Evolutionary conservation across 2,797 vertebrate species (phyloP).

Genomic region (Sparus aurata): DNA sequence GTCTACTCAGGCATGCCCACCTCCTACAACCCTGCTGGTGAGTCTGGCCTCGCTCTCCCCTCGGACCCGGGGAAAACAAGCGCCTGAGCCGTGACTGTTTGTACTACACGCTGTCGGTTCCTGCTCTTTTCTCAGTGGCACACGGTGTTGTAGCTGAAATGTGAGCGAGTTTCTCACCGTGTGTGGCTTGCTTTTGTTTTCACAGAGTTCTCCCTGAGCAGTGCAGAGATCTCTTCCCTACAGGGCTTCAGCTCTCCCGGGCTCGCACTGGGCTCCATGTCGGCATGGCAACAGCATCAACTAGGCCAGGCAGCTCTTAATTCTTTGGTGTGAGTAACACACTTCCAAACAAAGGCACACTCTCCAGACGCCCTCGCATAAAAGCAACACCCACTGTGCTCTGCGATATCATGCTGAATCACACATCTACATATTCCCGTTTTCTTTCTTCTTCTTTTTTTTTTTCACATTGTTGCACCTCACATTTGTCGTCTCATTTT

Average conservation of each 20-base stretch:
- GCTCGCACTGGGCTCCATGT: slow-evolving; percentile 96
- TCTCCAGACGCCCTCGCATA: slow-evolving; percentile 75
- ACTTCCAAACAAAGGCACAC: slow-evolving; percentile 77
- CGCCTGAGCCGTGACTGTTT: slow-evolving; percentile 34
- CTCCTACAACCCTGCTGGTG: slow-evolving; percentile 97
- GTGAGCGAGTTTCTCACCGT: slow-evolving; percentile 64
- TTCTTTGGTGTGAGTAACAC: slow-evolving; percentile 97
- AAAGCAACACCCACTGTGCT: slow-evolving; percentile 68
- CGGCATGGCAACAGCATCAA: slow-evolving; percentile 99
- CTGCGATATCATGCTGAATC: slow-evolving; percentile 54
- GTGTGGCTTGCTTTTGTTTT: slow-evolving; percentile 74
- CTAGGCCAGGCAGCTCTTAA: slow-evolving; percentile 95
- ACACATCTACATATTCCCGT: slow-evolving; percentile 61
- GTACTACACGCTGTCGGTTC: slow-evolving; percentile 37
- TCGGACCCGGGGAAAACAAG: slow-evolving; percentile 32
- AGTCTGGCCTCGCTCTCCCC: slow-evolving; percentile 64
- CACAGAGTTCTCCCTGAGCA: slow-evolving; percentile 97
- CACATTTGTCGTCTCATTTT: slow-evolving; percentile 36
- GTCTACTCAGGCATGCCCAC: slow-evolving; percentile 97
- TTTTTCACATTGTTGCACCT: slow-evolving; percentile 23
- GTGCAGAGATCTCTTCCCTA: slow-evolving; percentile 95
- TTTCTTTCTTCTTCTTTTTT: too few species aligned
- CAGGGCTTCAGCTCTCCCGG: slow-evolving; percentile 97
- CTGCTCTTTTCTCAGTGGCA: slow-evolving; percentile 63
- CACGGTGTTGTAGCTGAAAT: slow-evolving; percentile 57